These are phyloP conservation scores for Carassius gibelio DNA, from an alignment of 2,113 vertebrate species.

Conservation along the genomic window DNA sequence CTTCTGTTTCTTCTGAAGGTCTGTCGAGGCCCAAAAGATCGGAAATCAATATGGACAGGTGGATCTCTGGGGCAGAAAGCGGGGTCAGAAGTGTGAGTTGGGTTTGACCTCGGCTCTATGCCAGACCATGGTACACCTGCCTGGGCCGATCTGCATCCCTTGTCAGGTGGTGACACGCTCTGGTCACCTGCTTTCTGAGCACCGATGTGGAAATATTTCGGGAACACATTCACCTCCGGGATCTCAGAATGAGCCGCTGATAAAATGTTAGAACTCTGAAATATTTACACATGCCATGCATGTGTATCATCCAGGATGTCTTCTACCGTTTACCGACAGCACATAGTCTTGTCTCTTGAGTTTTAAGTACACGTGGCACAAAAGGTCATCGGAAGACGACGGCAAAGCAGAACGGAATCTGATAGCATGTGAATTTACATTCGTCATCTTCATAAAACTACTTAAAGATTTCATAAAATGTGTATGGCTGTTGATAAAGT, in stretches of 20 bases:
- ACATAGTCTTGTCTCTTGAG: conserved; percentile 10
- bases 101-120: conserved; percentile 69
- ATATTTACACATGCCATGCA: conserved; percentile 35
- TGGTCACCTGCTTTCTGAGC: conserved; percentile 45
- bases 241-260: conserved; percentile 9
- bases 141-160: conserved; percentile 59
- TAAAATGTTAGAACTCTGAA: conserved; percentile 39
- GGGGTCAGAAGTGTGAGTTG: conserved; percentile 4
- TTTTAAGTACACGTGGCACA: conserved; percentile 1
- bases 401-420: background rate
- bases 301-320: background rate
- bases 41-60: conserved; percentile 56
- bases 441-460: conserved; percentile 37
- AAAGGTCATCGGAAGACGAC: conserved; percentile 21
- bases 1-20: background rate
- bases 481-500: conserved; percentile 6
- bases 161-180: conserved; percentile 58
- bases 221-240: conserved; percentile 50
- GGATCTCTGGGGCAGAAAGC: conserved; percentile 31
- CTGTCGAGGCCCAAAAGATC: conserved; percentile 22
- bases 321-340: background rate
- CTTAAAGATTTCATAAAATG: conserved; percentile 22
- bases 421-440: conserved; percentile 42
- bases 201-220: conserved; percentile 57
- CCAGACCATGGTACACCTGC: conserved; percentile 65